Evolutionary conservation across 2,113 vertebrate species (phyloP).

Genomic region (Neopipo cinnamomea): DNA sequence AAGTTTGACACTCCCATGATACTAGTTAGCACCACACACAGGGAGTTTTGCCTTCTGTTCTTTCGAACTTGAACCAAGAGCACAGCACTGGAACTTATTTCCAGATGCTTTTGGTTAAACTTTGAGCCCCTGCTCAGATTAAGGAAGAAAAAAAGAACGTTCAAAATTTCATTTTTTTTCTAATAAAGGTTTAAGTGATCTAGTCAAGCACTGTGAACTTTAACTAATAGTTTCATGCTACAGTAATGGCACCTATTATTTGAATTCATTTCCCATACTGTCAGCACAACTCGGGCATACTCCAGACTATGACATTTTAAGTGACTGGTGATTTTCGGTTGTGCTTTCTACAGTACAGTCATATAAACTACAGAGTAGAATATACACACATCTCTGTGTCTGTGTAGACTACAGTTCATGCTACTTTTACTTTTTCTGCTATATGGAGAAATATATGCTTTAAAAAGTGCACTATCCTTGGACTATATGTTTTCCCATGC

Average conservation of each 20-base stretch:
- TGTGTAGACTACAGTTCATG: neutral
- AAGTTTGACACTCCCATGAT: slow-evolving; percentile 21
- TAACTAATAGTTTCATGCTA: slow-evolving; percentile 55
- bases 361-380: neutral
- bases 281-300: slow-evolving; percentile 41
- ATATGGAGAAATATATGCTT: neutral
- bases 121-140: neutral
- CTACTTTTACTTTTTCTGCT: neutral
- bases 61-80: neutral
- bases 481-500: neutral
- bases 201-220: slow-evolving; percentile 61
- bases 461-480: neutral
- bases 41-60: slow-evolving; percentile 8
- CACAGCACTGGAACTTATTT: slow-evolving; percentile 17
- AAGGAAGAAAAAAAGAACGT: neutral
- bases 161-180: neutral
- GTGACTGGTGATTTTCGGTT: slow-evolving; percentile 42
- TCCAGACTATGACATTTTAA: slow-evolving; percentile 48
- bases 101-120: slow-evolving; percentile 28
- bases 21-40: neutral
- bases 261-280: slow-evolving; percentile 48
- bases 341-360: neutral
- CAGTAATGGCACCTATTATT: slow-evolving; percentile 56
- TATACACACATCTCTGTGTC: neutral
- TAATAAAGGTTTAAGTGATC: slow-evolving; percentile 52